These are phyloP conservation scores for Pseudomyrmex pallidus DNA, from an alignment of 1,140 invertebrate species.

Conservation along the genomic window DNA sequence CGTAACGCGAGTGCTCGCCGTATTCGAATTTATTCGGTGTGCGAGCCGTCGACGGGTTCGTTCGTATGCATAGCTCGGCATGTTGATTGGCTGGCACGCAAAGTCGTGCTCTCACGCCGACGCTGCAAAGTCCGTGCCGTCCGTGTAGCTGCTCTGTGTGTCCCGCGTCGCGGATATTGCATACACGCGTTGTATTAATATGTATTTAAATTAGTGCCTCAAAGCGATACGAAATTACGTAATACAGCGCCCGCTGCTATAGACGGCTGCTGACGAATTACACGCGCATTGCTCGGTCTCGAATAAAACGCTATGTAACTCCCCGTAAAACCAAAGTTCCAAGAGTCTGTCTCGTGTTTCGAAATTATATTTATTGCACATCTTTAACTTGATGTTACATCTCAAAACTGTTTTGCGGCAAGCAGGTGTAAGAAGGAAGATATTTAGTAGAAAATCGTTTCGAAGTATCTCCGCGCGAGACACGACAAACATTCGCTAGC, in stretches of 20 bases:
- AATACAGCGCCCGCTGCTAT: conserved; percentile 65
- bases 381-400: neutral
- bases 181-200: conserved; percentile 81
- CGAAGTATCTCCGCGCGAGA: neutral
- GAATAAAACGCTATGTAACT: neutral
- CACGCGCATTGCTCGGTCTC: conserved; percentile 32
- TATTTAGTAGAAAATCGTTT: conserved; percentile 1
- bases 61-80: conserved; percentile 71
- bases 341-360: neutral
- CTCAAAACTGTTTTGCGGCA: neutral
- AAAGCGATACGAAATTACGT: conserved; percentile 78
- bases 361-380: neutral
- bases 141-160: conserved; percentile 30
- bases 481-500: neutral
- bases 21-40: conserved; percentile 64
- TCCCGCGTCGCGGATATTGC: conserved; percentile 67
- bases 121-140: conserved; percentile 55
- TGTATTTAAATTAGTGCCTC: conserved; percentile 83
- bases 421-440: neutral
- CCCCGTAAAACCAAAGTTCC: conserved; percentile 7
- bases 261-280: conserved; percentile 39
- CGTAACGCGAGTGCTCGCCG: conserved; percentile 38
- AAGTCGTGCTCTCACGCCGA: conserved; percentile 52
- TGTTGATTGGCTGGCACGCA: conserved; percentile 70
- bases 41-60: conserved; percentile 58